phyloP scores from a whole-genome alignment of 2,888 invertebrate genomes.

The Cataglyphis cursor region DNA sequence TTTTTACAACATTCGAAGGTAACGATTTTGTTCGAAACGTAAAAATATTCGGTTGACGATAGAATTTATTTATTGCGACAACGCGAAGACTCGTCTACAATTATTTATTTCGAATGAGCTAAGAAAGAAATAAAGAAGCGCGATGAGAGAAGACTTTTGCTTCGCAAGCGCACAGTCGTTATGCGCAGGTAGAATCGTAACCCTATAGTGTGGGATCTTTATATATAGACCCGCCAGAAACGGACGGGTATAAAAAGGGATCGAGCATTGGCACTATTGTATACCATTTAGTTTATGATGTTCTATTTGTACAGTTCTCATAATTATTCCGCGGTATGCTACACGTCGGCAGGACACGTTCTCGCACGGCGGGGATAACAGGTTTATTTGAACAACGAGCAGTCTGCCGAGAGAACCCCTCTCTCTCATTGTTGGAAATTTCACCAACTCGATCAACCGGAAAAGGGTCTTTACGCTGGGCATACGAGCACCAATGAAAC shows the following conservation, averaged over 20 bases:
- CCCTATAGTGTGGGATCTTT: constrained; percentile 13
- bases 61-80: neutral
- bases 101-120: neutral
- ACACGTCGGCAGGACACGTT: constrained; percentile 49
- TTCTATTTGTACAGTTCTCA: constrained; percentile 61
- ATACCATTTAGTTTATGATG: constrained; percentile 57
- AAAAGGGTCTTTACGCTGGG: constrained; percentile 70
- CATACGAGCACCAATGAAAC: constrained; percentile 50
- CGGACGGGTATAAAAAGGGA: constrained; percentile 43
- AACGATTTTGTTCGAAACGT: neutral
- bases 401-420: constrained; percentile 61
- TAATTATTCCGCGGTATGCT: constrained; percentile 70
- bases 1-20: neutral
- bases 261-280: constrained; percentile 42
- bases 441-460: constrained; percentile 66
- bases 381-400: constrained; percentile 75
- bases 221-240: constrained; percentile 11
- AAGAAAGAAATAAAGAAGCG: too few relatives aligned
- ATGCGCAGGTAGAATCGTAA: constrained; percentile 22
- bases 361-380: constrained; percentile 69
- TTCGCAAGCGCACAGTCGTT: neutral
- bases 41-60: neutral
- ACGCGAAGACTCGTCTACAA: neutral
- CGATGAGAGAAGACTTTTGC: neutral
- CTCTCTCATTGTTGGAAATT: constrained; percentile 68